phyloP scores from a whole-genome alignment of 2,113 vertebrate genomes.

The Rhizomys pruinosus region DNA sequence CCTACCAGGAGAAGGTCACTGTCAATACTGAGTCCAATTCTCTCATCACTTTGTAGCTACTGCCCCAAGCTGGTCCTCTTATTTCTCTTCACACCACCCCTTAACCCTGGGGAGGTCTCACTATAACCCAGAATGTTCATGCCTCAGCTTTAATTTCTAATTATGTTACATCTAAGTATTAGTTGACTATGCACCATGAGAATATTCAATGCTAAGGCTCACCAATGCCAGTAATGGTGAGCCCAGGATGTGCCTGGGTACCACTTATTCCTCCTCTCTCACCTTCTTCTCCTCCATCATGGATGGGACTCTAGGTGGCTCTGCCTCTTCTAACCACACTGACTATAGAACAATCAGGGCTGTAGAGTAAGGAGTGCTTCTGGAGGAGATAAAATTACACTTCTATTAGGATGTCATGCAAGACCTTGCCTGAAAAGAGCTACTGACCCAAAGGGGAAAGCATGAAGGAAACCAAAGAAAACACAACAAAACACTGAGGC shows the following conservation, averaged over 20 bases:
- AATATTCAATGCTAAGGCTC: background rate
- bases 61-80: background rate
- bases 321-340: background rate
- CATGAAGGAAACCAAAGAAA: background rate
- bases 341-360: conserved; percentile 52
- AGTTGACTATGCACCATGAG: background rate
- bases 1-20: background rate
- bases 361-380: background rate
- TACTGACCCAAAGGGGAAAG: conserved; percentile 38
- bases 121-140: background rate
- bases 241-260: no score
- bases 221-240: background rate
- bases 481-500: background rate
- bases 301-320: background rate
- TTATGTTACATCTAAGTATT: background rate
- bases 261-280: background rate
- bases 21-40: background rate
- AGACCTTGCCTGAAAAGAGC: conserved; percentile 68
- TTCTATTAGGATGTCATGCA: conserved; percentile 69
- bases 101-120: fast-evolving
- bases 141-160: background rate
- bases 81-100: background rate
- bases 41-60: background rate
- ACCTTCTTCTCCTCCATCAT: background rate
- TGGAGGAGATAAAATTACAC: conserved; percentile 79